A percentile compares a stretch with the other conserved stretches of the same genome.
Evolutionary conservation across 2,797 vertebrate genomes (phyloP).

Genomic region (Pseudochirops cupreus): DNA sequence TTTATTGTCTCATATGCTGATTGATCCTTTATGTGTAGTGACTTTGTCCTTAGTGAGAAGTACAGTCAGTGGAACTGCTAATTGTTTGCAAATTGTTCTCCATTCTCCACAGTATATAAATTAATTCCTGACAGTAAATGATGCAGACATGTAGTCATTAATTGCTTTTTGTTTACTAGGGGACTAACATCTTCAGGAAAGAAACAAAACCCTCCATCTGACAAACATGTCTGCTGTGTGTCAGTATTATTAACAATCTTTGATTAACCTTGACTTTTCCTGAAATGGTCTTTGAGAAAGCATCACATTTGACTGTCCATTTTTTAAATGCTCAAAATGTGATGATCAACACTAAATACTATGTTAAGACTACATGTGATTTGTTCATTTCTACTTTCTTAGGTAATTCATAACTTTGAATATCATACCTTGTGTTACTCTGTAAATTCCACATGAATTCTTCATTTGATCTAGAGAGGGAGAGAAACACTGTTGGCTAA

Average conservation of each 20-base stretch:
- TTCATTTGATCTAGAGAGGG: not conserved
- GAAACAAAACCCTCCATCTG: not conserved
- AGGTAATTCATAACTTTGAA: not conserved
- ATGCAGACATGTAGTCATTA: not conserved
- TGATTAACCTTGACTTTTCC: not conserved
- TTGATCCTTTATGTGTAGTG: not conserved
- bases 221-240: not conserved
- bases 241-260: not conserved
- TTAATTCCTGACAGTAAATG: not conserved
- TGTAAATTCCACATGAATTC: not conserved
- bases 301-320: not conserved
- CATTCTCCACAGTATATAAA: not conserved
- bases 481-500: not conserved
- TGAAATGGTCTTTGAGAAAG: not conserved
- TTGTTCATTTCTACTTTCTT: no score
- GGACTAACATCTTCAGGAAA: not conserved
- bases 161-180: not conserved
- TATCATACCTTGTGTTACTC: not conserved
- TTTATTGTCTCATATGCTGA: not conserved
- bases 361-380: not conserved
- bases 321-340: not conserved
- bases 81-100: not conserved
- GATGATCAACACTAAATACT: not conserved
- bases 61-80: not conserved
- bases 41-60: not conserved